Percentiles rank a stretch among this genome's conserved stretches.
phyloP scores from a whole-genome alignment of 2,888 invertebrate genomes.

The Proisotoma minuta region DNA sequence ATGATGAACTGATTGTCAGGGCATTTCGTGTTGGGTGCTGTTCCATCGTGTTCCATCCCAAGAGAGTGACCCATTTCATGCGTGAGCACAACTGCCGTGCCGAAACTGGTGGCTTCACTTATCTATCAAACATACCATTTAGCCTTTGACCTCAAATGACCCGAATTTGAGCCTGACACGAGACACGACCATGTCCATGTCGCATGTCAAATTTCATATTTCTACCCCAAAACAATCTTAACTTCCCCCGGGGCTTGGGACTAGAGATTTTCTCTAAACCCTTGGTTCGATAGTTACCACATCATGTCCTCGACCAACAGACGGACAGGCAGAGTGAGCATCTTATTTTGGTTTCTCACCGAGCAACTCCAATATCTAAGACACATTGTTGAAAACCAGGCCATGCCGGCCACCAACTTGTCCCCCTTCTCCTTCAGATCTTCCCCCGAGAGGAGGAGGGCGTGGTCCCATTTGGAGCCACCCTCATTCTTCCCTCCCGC shows the following conservation, averaged over 20 bases:
- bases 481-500: conserved; percentile 27
- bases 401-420: conserved; percentile 20
- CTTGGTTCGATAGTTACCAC: no score
- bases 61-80: conserved; percentile 36
- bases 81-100: conserved; percentile 21
- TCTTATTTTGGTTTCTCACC: no score
- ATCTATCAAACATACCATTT: no score
- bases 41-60: conserved; percentile 51
- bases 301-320: no score
- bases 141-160: no score
- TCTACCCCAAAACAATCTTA: no score
- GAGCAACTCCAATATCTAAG: conserved; percentile 30
- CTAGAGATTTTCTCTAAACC: no score
- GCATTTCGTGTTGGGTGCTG: conserved; percentile 48
- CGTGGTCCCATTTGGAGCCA: conserved; percentile 29
- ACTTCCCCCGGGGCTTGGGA: no score
- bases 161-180: no score
- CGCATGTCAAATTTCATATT: no score
- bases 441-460: conserved; percentile 29
- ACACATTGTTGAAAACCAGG: conserved; percentile 36
- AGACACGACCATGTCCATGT: no score
- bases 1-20: conserved; percentile 44
- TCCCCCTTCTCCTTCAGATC: conserved; percentile 21
- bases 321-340: no score
- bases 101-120: conserved; percentile 28